Evolutionary conservation across 1,140 invertebrate genomes (phyloP).

Genomic region (Drosophila mauritiana): DNA sequence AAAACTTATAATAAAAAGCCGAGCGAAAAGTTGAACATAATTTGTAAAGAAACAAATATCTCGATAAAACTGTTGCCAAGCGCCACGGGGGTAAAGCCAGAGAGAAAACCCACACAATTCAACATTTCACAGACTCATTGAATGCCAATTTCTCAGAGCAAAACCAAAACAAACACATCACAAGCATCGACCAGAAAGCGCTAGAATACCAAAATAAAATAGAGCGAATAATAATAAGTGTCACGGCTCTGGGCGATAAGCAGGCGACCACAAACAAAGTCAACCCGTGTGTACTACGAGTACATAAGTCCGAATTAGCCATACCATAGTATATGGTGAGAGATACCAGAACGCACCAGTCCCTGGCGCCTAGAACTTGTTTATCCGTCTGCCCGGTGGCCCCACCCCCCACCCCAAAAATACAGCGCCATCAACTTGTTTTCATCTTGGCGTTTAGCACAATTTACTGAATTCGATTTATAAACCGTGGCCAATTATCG

Average conservation of each 20-base stretch:
- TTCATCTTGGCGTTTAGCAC: conserved; percentile 46
- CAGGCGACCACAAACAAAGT: conserved; percentile 37
- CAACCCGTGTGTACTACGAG: conserved; percentile 14
- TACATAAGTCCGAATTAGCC: conserved; percentile 17
- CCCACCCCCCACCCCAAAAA: background rate
- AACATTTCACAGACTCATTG: conserved; percentile 37
- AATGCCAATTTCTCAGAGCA: conserved; percentile 43
- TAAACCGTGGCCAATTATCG: conserved; percentile 47
- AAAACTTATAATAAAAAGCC: conserved; percentile 10
- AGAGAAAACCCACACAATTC: conserved; percentile 23
- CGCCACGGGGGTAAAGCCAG: conserved; percentile 17
- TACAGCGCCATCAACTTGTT: conserved; percentile 46
- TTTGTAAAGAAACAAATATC: conserved; percentile 16
- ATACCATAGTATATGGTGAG: conserved; percentile 12
- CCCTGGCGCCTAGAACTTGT: conserved; percentile 67
- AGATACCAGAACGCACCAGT: conserved; percentile 63
- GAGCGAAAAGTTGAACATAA: conserved; percentile 7
- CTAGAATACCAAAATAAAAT: conserved; percentile 58
- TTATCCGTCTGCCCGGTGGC: conserved; percentile 28
- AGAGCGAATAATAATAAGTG: conserved; percentile 39
- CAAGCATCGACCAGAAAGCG: conserved; percentile 42
- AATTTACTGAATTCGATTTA: conserved; percentile 46
- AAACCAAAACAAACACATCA: conserved; percentile 34
- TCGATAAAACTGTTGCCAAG: conserved; percentile 52
- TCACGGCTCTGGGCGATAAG: conserved; percentile 62